phyloP scores from a whole-genome alignment of 2,113 vertebrate genomes.

The Oophaga pumilio region DNA sequence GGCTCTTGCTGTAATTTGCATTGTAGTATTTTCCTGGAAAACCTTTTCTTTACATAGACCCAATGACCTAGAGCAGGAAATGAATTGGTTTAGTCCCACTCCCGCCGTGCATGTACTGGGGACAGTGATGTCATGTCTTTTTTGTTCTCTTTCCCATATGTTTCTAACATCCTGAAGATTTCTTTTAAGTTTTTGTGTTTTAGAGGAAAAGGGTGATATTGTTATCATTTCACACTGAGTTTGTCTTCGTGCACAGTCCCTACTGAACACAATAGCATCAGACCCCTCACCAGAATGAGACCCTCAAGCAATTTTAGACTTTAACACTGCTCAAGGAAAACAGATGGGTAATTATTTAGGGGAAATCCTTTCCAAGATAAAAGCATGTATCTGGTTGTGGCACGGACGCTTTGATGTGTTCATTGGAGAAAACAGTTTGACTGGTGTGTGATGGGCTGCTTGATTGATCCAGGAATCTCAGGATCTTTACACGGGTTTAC shows the following conservation, averaged over 20 bases:
- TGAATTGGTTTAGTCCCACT: conserved; percentile 22
- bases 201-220: conserved; percentile 27
- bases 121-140: conserved; percentile 40
- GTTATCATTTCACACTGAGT: conserved; percentile 37
- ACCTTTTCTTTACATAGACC: conserved; percentile 18
- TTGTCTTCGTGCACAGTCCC: conserved; percentile 12
- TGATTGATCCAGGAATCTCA: not conserved
- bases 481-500: not conserved
- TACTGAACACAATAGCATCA: conserved; percentile 1
- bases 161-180: conserved; percentile 50
- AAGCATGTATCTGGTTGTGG: not conserved
- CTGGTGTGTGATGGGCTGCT: not conserved
- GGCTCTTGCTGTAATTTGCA: not conserved
- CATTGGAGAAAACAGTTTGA: not conserved
- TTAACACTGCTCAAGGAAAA: not conserved
- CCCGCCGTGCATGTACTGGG: conserved; percentile 25
- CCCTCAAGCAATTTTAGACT: not conserved
- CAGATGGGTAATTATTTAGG: not conserved
- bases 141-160: conserved; percentile 31
- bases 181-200: conserved; percentile 38
- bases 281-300: not conserved
- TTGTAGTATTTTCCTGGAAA: not conserved
- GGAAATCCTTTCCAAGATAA: conserved; percentile 15
- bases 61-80: conserved; percentile 50
- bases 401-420: not conserved